These are phyloP conservation scores for Chymomyza costata DNA, from an alignment of 1,140 invertebrate species.

Conservation along the genomic window DNA sequence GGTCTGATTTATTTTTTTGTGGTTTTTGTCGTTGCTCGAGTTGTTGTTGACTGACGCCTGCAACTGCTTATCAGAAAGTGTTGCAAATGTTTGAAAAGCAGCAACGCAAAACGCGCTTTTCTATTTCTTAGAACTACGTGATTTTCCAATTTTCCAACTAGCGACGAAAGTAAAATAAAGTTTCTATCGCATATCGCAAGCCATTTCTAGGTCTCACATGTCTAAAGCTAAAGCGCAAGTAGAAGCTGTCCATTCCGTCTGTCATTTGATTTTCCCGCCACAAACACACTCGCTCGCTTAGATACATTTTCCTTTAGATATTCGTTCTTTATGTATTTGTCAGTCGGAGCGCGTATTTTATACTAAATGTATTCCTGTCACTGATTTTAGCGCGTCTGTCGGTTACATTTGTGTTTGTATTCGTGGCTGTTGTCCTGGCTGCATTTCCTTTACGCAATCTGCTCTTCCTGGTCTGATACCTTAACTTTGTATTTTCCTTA, in stretches of 20 bases:
- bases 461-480: slow-evolving; percentile 66
- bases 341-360: slow-evolving; percentile 44
- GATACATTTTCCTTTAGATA: neutral
- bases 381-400: slow-evolving; percentile 50
- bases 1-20: slow-evolving; percentile 40
- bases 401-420: slow-evolving; percentile 40
- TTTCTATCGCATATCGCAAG: slow-evolving; percentile 35
- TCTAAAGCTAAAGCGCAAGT: slow-evolving; percentile 17
- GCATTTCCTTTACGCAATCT: slow-evolving; percentile 62
- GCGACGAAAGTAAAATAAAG: slow-evolving; percentile 50
- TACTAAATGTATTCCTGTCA: slow-evolving; percentile 39
- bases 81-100: neutral
- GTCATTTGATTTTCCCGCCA: slow-evolving; percentile 43
- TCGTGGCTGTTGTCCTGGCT: slow-evolving; percentile 11
- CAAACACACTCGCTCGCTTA: neutral
- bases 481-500: slow-evolving; percentile 69
- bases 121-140: slow-evolving; percentile 62
- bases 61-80: slow-evolving; percentile 38
- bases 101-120: slow-evolving; percentile 53
- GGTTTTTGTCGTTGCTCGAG: too few relatives aligned
- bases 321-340: slow-evolving; percentile 40
- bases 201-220: slow-evolving; percentile 31
- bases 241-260: slow-evolving; percentile 11
- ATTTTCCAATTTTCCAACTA: slow-evolving; percentile 70
- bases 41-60: slow-evolving; percentile 1